Evolutionary conservation across 2,888 invertebrate species (phyloP), one percentile per base, ranked within the genome.

Genomic region (Drosophila anomalata): DNA sequence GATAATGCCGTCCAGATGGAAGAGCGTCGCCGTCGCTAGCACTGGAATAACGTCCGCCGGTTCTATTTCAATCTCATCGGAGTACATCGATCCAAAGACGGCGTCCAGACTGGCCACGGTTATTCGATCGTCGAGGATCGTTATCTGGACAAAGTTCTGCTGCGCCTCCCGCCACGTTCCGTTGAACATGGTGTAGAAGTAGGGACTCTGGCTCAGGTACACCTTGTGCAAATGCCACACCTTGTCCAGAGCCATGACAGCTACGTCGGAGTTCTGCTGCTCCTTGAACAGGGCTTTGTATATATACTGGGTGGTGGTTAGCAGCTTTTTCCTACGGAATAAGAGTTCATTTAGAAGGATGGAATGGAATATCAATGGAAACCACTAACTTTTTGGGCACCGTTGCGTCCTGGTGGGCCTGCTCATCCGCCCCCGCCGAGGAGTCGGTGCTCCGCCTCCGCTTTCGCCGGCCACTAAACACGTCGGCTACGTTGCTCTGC

Each of bases 131-230:
- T 96, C 96, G 3, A 94, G 93, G 54, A 96, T 94, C 90, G 95
- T 94, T 56, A 96, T 95, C 59, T 92, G 92, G 41, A 96, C 94
- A 67, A 94, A 92, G 76, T 93, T 93, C 90, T 95, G 94, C 52
- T 93, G 93, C 0, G 95, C 93, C 91, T 96, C 96, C 79, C 93
- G 93, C 96, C 96, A 96, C 2, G 95, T 94, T 4, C 96, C 96
- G 80, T 94, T 95, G 90, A 96, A 96, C 96, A 96, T 96, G 84
- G 95, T 95, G 11, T 94, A 93, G 91, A 96, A 96, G 89, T 96
- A 96, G 0, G 95, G 95, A 87, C 96, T 96, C 93, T 96, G 96
- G 79, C 95, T 95, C 47, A 96, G 92, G 89, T 96, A 96, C 41
- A 96, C 94, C 92, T 95, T 95, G 90, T 96, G 96, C 44, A 96